A percentile compares a stretch with the other conserved stretches of the same genome.
These are phyloP conservation scores for Distichodus sexfasciatus DNA, from an alignment of 2,797 vertebrate genomes.

Conservation along the genomic window DNA sequence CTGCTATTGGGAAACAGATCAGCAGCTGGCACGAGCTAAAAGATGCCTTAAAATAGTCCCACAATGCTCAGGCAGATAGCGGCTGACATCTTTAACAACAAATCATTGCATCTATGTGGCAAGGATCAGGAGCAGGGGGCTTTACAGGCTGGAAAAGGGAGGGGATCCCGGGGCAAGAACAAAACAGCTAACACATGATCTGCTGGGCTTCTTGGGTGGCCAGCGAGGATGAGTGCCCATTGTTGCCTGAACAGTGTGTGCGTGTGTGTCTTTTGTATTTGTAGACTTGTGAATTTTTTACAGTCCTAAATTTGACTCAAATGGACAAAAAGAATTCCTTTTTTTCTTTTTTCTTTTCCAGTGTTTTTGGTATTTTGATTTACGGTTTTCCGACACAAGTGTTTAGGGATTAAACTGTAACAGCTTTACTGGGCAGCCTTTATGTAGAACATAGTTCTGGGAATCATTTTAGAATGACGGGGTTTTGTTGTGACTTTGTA, in stretches of 20 bases:
- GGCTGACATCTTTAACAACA: constrained; percentile 53
- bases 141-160: constrained; percentile 34
- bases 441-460: background rate
- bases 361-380: background rate
- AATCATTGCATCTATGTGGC: constrained; percentile 53
- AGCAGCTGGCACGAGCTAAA: constrained; percentile 48
- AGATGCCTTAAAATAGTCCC: constrained; percentile 48
- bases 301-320: background rate
- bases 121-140: constrained; percentile 42
- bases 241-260: constrained; percentile 67
- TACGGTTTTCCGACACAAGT: background rate
- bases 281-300: constrained; percentile 31
- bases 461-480: background rate
- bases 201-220: constrained; percentile 75
- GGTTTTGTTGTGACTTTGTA: no score
- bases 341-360: constrained; percentile 30
- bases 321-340: constrained; percentile 13
- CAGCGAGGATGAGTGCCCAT: constrained; percentile 72
- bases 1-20: constrained; percentile 7
- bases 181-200: constrained; percentile 73
- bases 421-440: background rate
- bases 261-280: constrained; percentile 43
- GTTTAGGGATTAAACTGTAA: background rate
- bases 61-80: constrained; percentile 52
- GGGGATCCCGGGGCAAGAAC: constrained; percentile 64